phyloP scores from a whole-genome alignment of 2,888 invertebrate species.

The Alsophila aescularia region DNA sequence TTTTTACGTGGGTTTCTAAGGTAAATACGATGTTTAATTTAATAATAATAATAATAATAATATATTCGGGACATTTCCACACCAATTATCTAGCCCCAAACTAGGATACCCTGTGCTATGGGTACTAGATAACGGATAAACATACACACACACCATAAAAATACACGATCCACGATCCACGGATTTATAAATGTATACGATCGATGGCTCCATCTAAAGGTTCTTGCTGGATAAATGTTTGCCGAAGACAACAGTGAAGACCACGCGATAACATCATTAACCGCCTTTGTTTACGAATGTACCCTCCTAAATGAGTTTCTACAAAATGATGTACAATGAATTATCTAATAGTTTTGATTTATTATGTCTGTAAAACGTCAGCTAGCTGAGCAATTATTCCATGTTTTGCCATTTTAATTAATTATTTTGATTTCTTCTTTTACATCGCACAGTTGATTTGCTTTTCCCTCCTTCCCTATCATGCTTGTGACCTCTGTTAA shows the following conservation, averaged over 20 bases:
- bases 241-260: constrained; percentile 23
- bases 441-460: no score
- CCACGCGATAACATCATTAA: constrained; percentile 34
- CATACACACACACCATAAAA: no score
- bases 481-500: no score
- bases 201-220: constrained; percentile 16
- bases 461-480: no score
- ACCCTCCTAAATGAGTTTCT: not conserved
- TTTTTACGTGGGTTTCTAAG: no score
- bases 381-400: no score
- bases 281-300: constrained; percentile 28
- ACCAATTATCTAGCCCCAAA: no score
- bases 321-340: not conserved
- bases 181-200: constrained; percentile 1
- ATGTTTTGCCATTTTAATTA: not conserved
- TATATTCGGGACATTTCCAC: no score
- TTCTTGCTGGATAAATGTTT: constrained; percentile 21
- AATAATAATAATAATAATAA: no score
- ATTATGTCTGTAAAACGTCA: not conserved
- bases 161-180: not conserved
- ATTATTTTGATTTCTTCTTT: not conserved
- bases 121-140: no score
- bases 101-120: no score
- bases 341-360: not conserved
- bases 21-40: no score